Evolutionary conservation across 2,113 vertebrate genomes (phyloP).

Genomic region (Dasypus novemcinctus): DNA sequence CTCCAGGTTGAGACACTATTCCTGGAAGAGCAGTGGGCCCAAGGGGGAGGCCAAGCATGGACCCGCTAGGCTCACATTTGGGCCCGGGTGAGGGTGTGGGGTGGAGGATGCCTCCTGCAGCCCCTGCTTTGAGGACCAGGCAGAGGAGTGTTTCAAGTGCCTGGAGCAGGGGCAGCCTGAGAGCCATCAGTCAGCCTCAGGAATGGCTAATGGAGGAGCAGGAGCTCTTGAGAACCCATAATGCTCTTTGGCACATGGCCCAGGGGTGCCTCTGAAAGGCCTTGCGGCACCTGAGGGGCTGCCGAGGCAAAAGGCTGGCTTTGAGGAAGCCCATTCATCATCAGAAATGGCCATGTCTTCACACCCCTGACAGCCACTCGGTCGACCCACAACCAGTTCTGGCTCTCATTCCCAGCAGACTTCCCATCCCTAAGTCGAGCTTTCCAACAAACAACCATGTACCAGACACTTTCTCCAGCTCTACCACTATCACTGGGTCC

Average conservation of each 20-base stretch:
- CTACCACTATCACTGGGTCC: not conserved
- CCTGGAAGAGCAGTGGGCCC: not conserved
- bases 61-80: not conserved
- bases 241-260: not conserved
- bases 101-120: not conserved
- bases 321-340: not conserved
- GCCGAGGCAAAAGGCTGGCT: not conserved
- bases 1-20: not conserved
- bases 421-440: not conserved
- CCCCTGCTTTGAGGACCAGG: not conserved
- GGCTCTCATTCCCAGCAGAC: accelerated
- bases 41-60: not conserved
- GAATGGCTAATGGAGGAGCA: not conserved
- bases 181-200: not conserved
- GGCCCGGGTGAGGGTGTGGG: not conserved
- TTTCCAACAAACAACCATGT: not conserved
- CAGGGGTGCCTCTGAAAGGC: not conserved
- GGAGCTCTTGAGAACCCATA: not conserved
- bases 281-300: accelerated
- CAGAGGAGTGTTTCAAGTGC: not conserved
- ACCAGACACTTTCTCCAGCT: not conserved
- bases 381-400: not conserved
- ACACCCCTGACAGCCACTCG: accelerated
- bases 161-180: not conserved
- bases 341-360: not conserved